Evolutionary conservation across 2,888 invertebrate genomes (phyloP).

Genomic region (Drosophila anceps): DNA sequence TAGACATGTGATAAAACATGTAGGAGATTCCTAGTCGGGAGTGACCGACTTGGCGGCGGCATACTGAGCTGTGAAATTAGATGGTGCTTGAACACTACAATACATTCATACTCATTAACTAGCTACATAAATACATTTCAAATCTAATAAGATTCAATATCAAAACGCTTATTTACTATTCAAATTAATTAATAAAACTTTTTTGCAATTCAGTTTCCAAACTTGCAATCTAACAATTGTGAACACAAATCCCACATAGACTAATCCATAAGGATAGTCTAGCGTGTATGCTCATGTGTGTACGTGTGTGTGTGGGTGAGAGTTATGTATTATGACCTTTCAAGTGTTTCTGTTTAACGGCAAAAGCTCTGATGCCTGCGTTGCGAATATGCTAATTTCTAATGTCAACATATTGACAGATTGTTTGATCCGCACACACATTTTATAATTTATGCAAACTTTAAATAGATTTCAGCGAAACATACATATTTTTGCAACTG

Average conservation of each 20-base stretch:
- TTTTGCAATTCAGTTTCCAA: background rate
- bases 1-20: background rate
- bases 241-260: background rate
- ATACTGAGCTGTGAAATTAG: background rate
- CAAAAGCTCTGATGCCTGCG: conserved; percentile 18
- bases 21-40: background rate
- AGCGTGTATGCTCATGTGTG: conserved; percentile 16
- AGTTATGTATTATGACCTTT: conserved; percentile 50
- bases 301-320: conserved; percentile 10
- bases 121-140: background rate
- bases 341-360: conserved; percentile 34
- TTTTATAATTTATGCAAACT: conserved; percentile 55
- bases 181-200: background rate
- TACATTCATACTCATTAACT: background rate
- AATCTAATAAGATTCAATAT: background rate
- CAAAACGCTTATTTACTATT: background rate
- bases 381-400: conserved; percentile 69
- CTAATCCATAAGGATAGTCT: background rate
- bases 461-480: conserved; percentile 15
- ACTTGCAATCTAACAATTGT: background rate
- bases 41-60: background rate
- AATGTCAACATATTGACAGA: conserved; percentile 71
- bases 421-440: conserved; percentile 22
- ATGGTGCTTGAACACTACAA: background rate
- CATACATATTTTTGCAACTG: background rate